Conservation (phyloP, 1,140 invertebrate species). For the Sarcophaga peregrina region DNA sequence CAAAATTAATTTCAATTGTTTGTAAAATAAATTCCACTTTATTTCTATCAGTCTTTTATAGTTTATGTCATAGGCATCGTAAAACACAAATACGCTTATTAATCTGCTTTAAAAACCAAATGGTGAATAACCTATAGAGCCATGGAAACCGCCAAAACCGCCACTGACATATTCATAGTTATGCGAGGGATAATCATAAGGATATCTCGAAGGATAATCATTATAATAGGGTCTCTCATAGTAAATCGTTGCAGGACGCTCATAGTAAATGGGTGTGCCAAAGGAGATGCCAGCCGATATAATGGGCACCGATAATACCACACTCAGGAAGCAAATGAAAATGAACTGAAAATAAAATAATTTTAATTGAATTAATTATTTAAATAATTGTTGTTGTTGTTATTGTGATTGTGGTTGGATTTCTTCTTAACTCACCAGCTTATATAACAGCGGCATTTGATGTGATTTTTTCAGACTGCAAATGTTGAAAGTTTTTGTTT, state of each 20-base stretch:
- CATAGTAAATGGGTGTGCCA: conserved; percentile 24
- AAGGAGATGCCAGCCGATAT: conserved; percentile 33
- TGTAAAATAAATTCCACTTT: not conserved
- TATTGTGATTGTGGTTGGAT: not conserved
- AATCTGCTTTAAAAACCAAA: conserved; percentile 31
- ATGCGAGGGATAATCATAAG: not conserved
- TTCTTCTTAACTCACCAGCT: not conserved
- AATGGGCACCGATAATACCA: conserved; percentile 1
- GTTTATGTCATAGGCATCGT: not conserved
- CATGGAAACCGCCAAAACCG: conserved; percentile 21
- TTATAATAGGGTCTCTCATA: conserved; percentile 29
- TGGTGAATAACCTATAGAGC: conserved; percentile 28
- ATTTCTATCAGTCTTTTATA: conserved; percentile 21
- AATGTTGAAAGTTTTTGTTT: not conserved
- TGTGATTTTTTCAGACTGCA: not conserved
- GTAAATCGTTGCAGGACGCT: not conserved
- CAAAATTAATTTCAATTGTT: not conserved
- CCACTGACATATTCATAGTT: conserved; percentile 14
- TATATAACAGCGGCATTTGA: not conserved
- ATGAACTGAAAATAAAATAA: conserved; percentile 10
- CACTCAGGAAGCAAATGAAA: conserved; percentile 9
- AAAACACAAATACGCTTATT: not conserved
- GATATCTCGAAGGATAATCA: not conserved
- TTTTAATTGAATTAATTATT: not conserved
- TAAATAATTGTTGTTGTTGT: not conserved